Conservation (phyloP, 1,140 invertebrate genomes). For the Agraylea sexmaculata region DNA sequence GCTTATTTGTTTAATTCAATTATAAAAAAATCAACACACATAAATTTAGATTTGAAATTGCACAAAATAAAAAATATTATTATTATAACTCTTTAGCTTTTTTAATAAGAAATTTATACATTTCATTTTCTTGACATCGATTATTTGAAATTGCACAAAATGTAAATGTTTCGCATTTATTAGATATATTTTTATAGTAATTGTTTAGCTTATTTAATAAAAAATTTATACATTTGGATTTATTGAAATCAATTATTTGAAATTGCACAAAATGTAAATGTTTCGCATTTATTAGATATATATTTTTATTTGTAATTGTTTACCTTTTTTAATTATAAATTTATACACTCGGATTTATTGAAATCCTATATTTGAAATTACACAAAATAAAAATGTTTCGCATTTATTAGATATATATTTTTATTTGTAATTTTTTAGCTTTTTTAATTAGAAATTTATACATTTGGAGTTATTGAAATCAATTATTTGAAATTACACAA, state of each 20-base stretch:
- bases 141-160: background rate
- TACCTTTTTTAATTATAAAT: background rate
- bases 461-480: background rate
- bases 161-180: background rate
- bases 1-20: background rate
- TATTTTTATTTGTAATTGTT: background rate
- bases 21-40: background rate
- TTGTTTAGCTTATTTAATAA: background rate
- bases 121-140: background rate
- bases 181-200: background rate
- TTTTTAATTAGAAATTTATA: background rate
- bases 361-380: background rate
- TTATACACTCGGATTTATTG: background rate
- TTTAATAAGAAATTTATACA: background rate
- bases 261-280: too few species aligned
- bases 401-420: background rate
- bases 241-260: too few species aligned
- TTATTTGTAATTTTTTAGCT: background rate
- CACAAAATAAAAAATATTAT: background rate
- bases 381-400: background rate
- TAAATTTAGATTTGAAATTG: background rate
- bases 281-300: background rate
- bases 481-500: background rate
- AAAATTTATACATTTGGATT: too few species aligned
- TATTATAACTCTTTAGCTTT: background rate